Evolutionary conservation across 2,113 vertebrate species (phyloP).

Genomic region (Ctenomys sociabilis): DNA sequence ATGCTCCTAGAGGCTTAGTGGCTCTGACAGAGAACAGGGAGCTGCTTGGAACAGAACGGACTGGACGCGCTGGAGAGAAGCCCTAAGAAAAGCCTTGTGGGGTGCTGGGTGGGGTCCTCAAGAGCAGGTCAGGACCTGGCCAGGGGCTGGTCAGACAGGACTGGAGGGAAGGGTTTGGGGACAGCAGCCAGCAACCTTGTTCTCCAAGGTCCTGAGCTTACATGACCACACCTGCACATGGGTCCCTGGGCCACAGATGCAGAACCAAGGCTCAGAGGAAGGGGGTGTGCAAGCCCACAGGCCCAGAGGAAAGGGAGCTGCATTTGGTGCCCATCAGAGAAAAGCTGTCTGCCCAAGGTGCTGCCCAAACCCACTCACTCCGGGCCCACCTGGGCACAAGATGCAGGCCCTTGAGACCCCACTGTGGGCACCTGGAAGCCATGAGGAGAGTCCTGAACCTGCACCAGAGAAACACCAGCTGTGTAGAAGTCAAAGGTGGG

Average conservation of each 20-base stretch:
- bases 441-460: not conserved
- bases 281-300: too few species aligned
- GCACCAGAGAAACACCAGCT: not conserved
- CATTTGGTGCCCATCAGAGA: not conserved
- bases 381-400: not conserved
- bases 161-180: not conserved
- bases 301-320: not conserved
- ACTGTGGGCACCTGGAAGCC: not conserved
- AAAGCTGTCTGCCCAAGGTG: not conserved
- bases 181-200: not conserved
- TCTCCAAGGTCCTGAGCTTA: fast-evolving
- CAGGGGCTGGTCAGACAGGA: not conserved
- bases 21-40: not conserved
- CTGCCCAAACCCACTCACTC: too few species aligned
- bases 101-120: not conserved
- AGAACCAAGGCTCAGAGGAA: not conserved
- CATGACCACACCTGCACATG: not conserved
- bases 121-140: not conserved
- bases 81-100: not conserved
- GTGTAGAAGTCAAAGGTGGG: not conserved
- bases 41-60: not conserved
- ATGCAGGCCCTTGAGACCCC: too few species aligned
- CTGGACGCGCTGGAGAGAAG: not conserved
- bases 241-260: not conserved
- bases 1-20: not conserved